Percentiles rank a stretch among this genome's conserved stretches.
phyloP scores from a whole-genome alignment of 2,113 vertebrate genomes.

The Cebidichthys violaceus region DNA sequence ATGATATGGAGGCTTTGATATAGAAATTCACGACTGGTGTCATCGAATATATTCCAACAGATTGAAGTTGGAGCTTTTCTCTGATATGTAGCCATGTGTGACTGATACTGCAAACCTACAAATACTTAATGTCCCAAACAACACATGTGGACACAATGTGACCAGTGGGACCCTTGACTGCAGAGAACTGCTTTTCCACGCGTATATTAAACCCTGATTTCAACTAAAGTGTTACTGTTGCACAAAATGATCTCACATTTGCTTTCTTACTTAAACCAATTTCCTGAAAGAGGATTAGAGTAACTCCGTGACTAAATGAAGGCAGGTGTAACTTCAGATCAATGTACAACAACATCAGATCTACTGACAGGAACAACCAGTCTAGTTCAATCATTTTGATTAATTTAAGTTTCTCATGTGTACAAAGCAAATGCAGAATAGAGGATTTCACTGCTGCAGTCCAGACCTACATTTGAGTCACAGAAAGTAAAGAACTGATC shows the following conservation, averaged over 20 bases:
- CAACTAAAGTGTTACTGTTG: background rate
- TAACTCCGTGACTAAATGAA: background rate
- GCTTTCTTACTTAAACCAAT: background rate
- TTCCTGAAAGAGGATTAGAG: conserved; percentile 10
- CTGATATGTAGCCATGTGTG: accelerated
- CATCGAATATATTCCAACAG: background rate
- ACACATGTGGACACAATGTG: background rate
- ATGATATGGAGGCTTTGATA: conserved; percentile 30
- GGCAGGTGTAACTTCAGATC: background rate
- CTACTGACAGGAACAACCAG: background rate
- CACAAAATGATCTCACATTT: background rate
- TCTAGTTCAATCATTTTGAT: background rate
- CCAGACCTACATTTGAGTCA: background rate
- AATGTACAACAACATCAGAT: background rate
- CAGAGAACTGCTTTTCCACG: background rate
- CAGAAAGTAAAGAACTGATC: background rate
- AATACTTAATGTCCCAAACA: background rate
- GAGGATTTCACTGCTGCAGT: background rate
- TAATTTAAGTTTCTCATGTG: background rate
- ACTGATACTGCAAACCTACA: background rate
- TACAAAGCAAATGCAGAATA: background rate
- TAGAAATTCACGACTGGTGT: conserved; percentile 1
- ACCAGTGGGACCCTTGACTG: background rate
- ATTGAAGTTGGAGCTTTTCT: conserved; percentile 2
- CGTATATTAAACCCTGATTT: background rate